phyloP scores from a whole-genome alignment of 2,888 invertebrate species.

The Chalcosyrphus nemorum region DNA sequence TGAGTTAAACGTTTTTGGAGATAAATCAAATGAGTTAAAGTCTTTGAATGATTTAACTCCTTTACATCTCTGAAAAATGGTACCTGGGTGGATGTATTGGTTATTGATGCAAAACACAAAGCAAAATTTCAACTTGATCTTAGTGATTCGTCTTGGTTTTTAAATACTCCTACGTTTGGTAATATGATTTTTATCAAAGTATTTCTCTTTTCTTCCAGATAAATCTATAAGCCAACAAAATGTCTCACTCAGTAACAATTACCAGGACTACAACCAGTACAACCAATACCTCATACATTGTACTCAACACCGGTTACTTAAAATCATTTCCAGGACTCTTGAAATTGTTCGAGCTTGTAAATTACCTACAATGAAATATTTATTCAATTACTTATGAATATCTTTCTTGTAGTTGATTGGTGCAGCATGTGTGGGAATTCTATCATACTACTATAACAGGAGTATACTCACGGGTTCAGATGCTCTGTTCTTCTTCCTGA shows the following conservation, averaged over 20 bases:
- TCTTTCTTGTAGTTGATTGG: constrained; percentile 86
- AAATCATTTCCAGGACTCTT: constrained; percentile 90
- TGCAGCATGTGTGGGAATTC: constrained; percentile 88
- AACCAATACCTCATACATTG: constrained; percentile 88
- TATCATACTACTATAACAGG: constrained; percentile 84
- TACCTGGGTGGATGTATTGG: no score
- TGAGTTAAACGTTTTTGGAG: no score
- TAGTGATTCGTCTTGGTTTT: no score
- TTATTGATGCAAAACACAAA: no score
- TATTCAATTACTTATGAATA: neutral
- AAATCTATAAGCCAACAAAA: constrained; percentile 81
- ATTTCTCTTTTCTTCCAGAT: constrained; percentile 52
- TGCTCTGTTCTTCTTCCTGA: constrained; percentile 88
- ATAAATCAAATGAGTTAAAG: no score
- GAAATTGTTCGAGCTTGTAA: constrained; percentile 91
- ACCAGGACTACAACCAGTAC: constrained; percentile 93
- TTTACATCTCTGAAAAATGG: no score
- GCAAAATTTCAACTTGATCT: no score
- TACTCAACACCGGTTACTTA: constrained; percentile 91
- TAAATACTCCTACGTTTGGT: neutral
- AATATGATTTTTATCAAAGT: neutral
- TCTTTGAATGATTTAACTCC: no score
- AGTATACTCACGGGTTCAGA: constrained; percentile 77
- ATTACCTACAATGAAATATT: constrained; percentile 73
- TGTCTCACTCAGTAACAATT: constrained; percentile 95